phyloP scores from a whole-genome alignment of 2,888 invertebrate genomes.

The Phengaris alcon region DNA sequence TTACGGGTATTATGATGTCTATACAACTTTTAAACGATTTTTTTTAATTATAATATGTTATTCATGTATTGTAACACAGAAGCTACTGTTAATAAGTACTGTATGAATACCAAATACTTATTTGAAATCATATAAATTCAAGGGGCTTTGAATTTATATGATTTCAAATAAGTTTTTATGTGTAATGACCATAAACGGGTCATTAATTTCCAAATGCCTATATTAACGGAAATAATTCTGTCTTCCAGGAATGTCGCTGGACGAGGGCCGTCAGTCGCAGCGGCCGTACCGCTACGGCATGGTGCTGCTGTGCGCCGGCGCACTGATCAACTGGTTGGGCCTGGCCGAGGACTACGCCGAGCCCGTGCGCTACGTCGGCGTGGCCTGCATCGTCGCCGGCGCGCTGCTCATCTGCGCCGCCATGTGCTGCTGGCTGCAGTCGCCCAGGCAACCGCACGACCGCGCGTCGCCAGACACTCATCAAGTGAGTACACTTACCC shows the following conservation, averaged over 20 bases:
- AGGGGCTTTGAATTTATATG: no score
- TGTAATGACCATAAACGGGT: no score
- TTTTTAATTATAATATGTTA: no score
- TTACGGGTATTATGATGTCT: not conserved
- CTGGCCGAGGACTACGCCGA: conserved; percentile 85
- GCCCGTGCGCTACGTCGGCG: conserved; percentile 85
- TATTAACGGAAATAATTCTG: conserved; percentile 19
- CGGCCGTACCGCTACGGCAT: conserved; percentile 86
- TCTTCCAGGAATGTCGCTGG: conserved; percentile 82
- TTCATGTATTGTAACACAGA: no score
- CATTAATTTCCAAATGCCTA: not conserved
- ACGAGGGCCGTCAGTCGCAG: conserved; percentile 83
- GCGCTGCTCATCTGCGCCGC: conserved; percentile 85
- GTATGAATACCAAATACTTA: no score
- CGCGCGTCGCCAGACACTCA: conserved; percentile 70
- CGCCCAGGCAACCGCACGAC: conserved; percentile 70
- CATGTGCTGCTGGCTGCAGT: conserved; percentile 86
- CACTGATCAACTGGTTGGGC: conserved; percentile 86
- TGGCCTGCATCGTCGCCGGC: conserved; percentile 86
- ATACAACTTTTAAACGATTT: not conserved
- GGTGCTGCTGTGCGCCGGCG: conserved; percentile 85
- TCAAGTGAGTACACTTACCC: conserved; percentile 54
- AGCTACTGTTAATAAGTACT: no score
- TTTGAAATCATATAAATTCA: no score
- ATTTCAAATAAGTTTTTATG: no score